Conservation (phyloP, 2,797 vertebrate species). For the Betta splendens region DNA sequence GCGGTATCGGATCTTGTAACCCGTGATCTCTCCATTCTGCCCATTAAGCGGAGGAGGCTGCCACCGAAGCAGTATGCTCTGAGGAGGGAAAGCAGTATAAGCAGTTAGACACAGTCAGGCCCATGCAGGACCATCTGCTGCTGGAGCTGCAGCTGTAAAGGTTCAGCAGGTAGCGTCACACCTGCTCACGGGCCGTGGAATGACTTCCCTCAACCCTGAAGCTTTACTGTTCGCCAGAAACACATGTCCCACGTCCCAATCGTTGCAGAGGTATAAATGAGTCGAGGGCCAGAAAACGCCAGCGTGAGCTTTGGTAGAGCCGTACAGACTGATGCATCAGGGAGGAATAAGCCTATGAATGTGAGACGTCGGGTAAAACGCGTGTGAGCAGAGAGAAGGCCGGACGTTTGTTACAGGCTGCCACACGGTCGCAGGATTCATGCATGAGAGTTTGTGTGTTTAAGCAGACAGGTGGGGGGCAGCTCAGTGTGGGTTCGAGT, state of each 20-base stretch:
- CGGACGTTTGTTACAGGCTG: slow-evolving; percentile 32
- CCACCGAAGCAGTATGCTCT: slow-evolving; percentile 96
- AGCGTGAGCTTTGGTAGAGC: slow-evolving; percentile 13
- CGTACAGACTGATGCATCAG: slow-evolving; percentile 33
- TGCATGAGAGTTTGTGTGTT: slow-evolving; percentile 44
- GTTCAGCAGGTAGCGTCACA: slow-evolving; percentile 34
- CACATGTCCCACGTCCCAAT: not conserved
- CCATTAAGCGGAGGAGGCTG: slow-evolving; percentile 88
- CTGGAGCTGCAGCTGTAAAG: slow-evolving; percentile 26
- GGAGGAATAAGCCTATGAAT: slow-evolving; percentile 63
- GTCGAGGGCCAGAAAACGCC: slow-evolving; percentile 35
- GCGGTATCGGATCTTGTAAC: slow-evolving; percentile 95
- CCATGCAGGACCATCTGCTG: slow-evolving; percentile 1
- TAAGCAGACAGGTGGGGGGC: slow-evolving; percentile 61
- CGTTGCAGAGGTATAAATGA: slow-evolving; percentile 16
- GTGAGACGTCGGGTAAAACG: slow-evolving; percentile 33
- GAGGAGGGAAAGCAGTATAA: slow-evolving; percentile 10
- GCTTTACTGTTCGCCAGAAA: slow-evolving; percentile 3
- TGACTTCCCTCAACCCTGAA: slow-evolving; percentile 10
- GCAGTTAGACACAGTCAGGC: slow-evolving; percentile 15
- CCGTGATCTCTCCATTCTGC: slow-evolving; percentile 92
- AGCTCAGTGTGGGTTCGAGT: slow-evolving; percentile 74
- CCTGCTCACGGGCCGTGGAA: slow-evolving; percentile 15
- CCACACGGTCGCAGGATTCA: slow-evolving; percentile 50
- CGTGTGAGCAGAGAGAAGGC: slow-evolving; percentile 34